phyloP scores from a whole-genome alignment of 2,888 invertebrate species.

The Hofmannophila pseudospretella region DNA sequence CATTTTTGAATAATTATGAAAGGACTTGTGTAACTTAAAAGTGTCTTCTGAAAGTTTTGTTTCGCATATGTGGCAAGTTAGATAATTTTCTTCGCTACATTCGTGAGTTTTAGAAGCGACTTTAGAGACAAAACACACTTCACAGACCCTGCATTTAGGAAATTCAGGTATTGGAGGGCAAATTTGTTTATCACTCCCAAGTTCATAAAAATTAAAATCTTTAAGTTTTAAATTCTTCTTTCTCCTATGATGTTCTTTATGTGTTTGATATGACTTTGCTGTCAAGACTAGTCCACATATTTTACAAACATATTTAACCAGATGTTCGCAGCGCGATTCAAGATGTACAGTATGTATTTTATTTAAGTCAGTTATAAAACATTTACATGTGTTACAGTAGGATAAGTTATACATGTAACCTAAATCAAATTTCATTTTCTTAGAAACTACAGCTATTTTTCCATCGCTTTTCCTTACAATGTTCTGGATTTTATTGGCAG shows the following conservation, averaged over 20 bases:
- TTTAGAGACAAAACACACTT: conserved; percentile 41
- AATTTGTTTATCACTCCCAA: conserved; percentile 34
- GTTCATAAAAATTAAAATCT: conserved; percentile 45
- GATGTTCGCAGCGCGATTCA: conserved; percentile 29
- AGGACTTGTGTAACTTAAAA: conserved; percentile 47
- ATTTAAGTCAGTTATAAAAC: conserved; percentile 30
- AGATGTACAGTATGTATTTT: conserved; percentile 28
- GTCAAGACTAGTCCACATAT: conserved; percentile 49
- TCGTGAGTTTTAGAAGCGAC: conserved; percentile 30
- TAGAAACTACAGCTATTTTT: background rate
- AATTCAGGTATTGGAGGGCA: conserved; percentile 47
- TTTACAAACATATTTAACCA: conserved; percentile 33
- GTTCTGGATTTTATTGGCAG: conserved; percentile 2
- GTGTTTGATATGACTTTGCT: conserved; percentile 25
- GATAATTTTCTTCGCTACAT: conserved; percentile 33
- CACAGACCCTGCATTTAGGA: conserved; percentile 43
- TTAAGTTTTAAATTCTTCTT: conserved; percentile 33
- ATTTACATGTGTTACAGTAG: conserved; percentile 36
- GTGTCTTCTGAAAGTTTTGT: conserved; percentile 39
- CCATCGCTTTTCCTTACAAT: conserved; percentile 3
- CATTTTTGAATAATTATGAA: conserved; percentile 39
- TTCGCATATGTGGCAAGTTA: conserved; percentile 42
- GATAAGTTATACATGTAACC: conserved; percentile 18
- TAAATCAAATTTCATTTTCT: background rate
- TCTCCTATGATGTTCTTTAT: conserved; percentile 35